Evolutionary conservation across 2,113 vertebrate genomes (phyloP), one percentile per base, ranked within the genome.

Genomic region (Microtus pennsylvanicus): DNA sequence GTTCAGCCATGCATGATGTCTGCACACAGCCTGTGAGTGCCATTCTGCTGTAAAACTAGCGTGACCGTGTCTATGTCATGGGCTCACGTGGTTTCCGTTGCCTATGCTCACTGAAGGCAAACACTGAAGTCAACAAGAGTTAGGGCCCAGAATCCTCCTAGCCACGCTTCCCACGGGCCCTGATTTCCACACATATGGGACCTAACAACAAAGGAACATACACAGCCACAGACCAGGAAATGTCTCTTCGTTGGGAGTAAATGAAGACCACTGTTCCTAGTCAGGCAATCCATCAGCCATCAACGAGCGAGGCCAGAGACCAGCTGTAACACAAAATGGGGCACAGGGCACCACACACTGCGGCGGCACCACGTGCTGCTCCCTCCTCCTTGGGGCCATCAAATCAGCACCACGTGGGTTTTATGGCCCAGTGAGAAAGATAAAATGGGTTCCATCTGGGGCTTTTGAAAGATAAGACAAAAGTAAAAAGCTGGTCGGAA

Each of bases 391-490:
- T 30, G 33, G 3, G 70, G 26, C 45, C 75, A 52, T 24, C 83
- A 86, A 80, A 89, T 30, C 83, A 89, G 52, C 33, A 89, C 58
- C 83, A 77, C 38, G 26, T 12, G 30, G 58, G 24, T 9, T 93
- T 89, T 61, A 77, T 22, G 12, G 38, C 47, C 93, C 90, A 85
- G 92, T 30, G 76, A 91, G 38, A 93, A 94, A 83, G 47, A 82
- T 19, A 74, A 78, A 96, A 94, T 93, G 69, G 58, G 35, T 80
- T 93, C 47, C 87, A 91, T 65, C 38, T 87, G 72, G 45, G 52
- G 22, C 65, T 94, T 87, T 33, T 78, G 33, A 76, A 96, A 65
- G 61, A 78, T 50, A 89, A 55, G 76, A 70, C 58, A 5, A 55
- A 83, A 74, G 69, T 76, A 5, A 50, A 91, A 95, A 96, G 35